Evolutionary conservation across 64 coral and sea anemone genomes (phyloP).

Genomic region (Orbicella faveolata): DNA sequence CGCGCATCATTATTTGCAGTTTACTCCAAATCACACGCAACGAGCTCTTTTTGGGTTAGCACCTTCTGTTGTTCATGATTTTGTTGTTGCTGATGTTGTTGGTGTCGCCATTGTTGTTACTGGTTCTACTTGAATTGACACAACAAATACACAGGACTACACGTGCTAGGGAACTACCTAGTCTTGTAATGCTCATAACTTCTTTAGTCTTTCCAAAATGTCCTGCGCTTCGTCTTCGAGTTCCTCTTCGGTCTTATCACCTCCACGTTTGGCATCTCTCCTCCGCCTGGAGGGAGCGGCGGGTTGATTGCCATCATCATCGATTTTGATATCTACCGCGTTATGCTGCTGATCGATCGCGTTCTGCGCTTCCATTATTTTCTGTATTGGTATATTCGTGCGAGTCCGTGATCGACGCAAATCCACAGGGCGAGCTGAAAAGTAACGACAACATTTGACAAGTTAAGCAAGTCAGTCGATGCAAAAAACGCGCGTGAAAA

Average conservation of each 20-base stretch:
- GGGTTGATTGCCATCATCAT: constrained; percentile 40
- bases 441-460: background rate
- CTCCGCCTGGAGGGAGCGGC: constrained; percentile 49
- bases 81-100: too few relatives aligned
- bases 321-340: constrained; percentile 45
- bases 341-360: constrained; percentile 38
- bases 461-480: too few relatives aligned
- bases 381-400: constrained; percentile 87
- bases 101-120: background rate
- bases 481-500: background rate
- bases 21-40: too few relatives aligned
- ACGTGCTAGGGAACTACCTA: too few relatives aligned
- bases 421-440: constrained; percentile 75
- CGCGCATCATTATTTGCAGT: too few relatives aligned
- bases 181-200: constrained; percentile 29
- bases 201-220: constrained; percentile 82
- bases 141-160: background rate
- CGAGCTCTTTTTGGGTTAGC: too few relatives aligned
- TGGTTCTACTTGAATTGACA: background rate
- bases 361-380: constrained; percentile 71
- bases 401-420: constrained; percentile 83
- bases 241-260: constrained; percentile 40
- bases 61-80: too few relatives aligned
- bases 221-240: constrained; percentile 76
- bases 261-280: constrained; percentile 25